Percentiles rank a stretch among this genome's conserved stretches.
Conservation (phyloP, 2,797 vertebrate species). For the Tapera naevia region DNA sequence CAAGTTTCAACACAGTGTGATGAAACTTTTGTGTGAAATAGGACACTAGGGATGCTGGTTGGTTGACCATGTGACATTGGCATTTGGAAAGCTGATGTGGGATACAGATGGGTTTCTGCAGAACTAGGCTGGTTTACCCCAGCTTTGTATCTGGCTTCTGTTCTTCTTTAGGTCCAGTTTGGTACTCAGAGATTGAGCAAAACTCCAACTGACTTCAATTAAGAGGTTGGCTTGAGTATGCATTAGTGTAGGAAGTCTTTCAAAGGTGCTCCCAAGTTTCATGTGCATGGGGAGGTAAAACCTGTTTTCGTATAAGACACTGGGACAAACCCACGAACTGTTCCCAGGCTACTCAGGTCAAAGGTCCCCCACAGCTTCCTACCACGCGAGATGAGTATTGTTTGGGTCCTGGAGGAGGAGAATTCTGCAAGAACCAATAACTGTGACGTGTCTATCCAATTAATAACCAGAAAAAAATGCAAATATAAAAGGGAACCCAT, state of each 20-base stretch:
- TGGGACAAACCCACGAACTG: background rate
- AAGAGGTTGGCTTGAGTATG: background rate
- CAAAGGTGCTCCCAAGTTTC: background rate
- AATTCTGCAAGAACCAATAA: background rate
- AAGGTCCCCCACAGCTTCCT: background rate
- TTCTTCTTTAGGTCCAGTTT: background rate
- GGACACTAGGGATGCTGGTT: background rate
- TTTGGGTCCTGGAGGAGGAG: background rate
- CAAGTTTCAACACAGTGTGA: background rate
- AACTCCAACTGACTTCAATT: background rate
- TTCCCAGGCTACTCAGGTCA: conserved; percentile 28
- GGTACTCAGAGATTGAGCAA: background rate
- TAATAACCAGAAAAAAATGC: conserved; percentile 30
- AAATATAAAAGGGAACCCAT: conserved; percentile 4
- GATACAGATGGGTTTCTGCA: background rate
- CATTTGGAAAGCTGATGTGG: background rate
- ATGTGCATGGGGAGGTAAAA: background rate
- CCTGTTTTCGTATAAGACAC: background rate
- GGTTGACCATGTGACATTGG: background rate
- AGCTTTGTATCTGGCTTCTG: background rate
- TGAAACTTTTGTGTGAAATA: background rate
- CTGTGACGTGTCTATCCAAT: conserved; percentile 27
- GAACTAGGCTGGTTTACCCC: background rate
- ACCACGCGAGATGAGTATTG: conserved; percentile 11
- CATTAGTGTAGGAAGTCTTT: background rate